Evolutionary conservation across 1,140 invertebrate genomes (phyloP).

Genomic region (Drosophila neocordata): DNA sequence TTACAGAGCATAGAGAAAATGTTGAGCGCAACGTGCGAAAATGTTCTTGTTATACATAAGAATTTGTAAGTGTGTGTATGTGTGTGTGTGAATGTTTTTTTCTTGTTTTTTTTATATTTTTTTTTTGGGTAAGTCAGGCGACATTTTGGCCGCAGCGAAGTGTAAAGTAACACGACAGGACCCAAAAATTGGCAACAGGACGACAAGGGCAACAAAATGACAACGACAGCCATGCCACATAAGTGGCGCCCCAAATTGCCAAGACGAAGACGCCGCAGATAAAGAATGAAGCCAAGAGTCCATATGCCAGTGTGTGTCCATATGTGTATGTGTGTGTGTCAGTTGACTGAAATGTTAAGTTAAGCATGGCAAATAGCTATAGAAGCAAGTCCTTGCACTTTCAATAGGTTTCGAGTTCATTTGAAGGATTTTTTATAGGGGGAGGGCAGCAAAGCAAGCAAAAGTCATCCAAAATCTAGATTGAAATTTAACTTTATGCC

Average conservation of each 20-base stretch:
- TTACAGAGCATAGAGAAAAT: conserved; percentile 63
- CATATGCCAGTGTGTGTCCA: conserved; percentile 34
- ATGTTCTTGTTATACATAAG: conserved; percentile 38
- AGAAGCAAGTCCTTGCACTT: neutral
- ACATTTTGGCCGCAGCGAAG: conserved; percentile 71
- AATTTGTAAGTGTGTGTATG: neutral
- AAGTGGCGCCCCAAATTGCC: conserved; percentile 19
- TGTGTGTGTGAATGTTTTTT: neutral
- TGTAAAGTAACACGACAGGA: conserved; percentile 58
- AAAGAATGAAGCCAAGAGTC: conserved; percentile 42
- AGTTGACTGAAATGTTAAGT: conserved; percentile 3
- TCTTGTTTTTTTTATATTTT: neutral
- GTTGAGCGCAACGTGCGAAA: conserved; percentile 64
- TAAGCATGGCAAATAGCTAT: conserved; percentile 4
- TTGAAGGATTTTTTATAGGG: neutral
- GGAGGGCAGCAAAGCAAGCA: no score
- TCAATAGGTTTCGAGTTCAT: neutral
- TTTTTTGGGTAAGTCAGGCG: conserved; percentile 42
- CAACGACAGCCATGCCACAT: conserved; percentile 29
- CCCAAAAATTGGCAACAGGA: conserved; percentile 33
- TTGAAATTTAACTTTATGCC: neutral
- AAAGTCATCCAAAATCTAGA: neutral
- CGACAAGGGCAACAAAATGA: conserved; percentile 54
- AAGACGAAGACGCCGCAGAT: conserved; percentile 2
- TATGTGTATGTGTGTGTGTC: conserved; percentile 3